Base-by-base conservation (phyloP, 2,888 invertebrate species). In the Hipparchia semele region DNA sequence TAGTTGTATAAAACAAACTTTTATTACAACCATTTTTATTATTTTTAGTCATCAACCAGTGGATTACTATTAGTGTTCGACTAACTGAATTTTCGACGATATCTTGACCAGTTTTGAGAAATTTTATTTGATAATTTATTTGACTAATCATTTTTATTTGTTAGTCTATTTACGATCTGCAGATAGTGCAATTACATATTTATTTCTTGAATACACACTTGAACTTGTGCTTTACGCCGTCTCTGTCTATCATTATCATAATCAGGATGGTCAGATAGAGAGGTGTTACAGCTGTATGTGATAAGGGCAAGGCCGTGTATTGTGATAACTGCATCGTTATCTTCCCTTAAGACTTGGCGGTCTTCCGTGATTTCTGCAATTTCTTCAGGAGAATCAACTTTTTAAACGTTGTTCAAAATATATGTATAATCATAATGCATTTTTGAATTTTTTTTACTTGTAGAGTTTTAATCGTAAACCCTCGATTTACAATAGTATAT, bases 321-420 rank as follows among this genome's bases (percentile, higher is more conserved):
- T 59, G 73, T 74, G 76, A 76, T 76, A 76, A 76, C 54, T 72
- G 72, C 76, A 75, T 61, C 56, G 71, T 73, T 78, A 78, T 78
- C 78, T 78, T 76, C 78, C 76, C 75, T 75, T 75, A 23, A 62
- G 68, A 64, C 70, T 68, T 56, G 67, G 54, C 67, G 68, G 54
- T 78, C 74, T 78, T 78, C 76, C 78, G 76, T 73, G 74, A 73
- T 75, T 78, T 74, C 71, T 74, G 75, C 71, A 71, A 60, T 62
- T 65, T 9, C 45, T 65, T 33, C 45, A 73, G 59, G 70, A 70
- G 39, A 61, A 59, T 39, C 23, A 69, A 56, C 8, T 2, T 2
- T 56, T 13, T 13, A 2, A 56, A 6, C 8, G 12, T 46, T 61
- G 2, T 7, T 46, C 33, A 60, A 12, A 12, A 60, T 23, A 23